A percentile compares a stretch with the other conserved stretches of the same genome.
Evolutionary conservation across 2,113 vertebrate species (phyloP).

Genomic region (Galbula dea): DNA sequence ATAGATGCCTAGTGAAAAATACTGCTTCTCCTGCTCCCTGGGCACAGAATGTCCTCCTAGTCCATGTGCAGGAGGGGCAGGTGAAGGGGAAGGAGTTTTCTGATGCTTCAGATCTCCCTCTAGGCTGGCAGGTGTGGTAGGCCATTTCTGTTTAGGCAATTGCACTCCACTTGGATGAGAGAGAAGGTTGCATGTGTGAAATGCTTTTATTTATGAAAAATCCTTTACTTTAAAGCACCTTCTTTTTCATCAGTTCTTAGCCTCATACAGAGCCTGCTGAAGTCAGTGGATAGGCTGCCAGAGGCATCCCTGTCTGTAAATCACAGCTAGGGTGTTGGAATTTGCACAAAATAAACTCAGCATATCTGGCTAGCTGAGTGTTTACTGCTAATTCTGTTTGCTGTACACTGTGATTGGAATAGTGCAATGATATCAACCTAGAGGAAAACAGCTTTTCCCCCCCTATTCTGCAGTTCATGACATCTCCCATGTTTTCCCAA

Average conservation of each 20-base stretch:
- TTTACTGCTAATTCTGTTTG: constrained; percentile 9
- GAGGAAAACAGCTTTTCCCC: background rate
- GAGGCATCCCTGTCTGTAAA: background rate
- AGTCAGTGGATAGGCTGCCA: background rate
- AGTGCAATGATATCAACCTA: background rate
- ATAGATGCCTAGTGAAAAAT: background rate
- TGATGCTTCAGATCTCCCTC: background rate
- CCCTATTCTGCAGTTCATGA: background rate
- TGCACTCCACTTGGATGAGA: background rate
- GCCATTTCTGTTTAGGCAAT: background rate
- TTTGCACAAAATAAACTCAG: background rate
- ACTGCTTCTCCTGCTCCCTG: background rate
- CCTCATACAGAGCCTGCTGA: background rate
- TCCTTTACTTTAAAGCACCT: background rate
- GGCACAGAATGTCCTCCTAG: background rate
- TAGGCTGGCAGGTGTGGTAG: background rate
- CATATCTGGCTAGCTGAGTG: background rate
- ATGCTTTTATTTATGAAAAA: background rate
- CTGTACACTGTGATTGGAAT: background rate
- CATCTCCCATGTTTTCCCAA: background rate
- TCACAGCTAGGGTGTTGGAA: background rate
- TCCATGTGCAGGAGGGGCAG: background rate
- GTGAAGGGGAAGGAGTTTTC: background rate
- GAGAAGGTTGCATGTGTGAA: background rate
- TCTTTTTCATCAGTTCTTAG: background rate